These are phyloP conservation scores for Redunca redunca DNA, from an alignment of 2,113 vertebrate species.

Conservation along the genomic window DNA sequence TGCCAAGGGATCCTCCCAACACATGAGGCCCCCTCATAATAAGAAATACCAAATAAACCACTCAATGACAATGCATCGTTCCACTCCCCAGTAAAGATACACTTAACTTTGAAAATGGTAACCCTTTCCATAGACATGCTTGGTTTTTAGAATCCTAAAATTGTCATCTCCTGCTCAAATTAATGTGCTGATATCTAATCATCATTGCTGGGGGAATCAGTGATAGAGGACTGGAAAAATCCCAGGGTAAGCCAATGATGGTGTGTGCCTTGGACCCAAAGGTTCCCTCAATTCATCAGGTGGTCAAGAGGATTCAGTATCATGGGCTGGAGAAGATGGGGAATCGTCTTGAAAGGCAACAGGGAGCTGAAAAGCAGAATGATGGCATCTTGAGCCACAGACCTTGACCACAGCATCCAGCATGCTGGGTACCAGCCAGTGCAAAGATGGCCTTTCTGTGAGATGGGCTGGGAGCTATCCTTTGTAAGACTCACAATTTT, in stretches of 20 bases:
- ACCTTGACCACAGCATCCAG: constrained; percentile 50
- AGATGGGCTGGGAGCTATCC: constrained; percentile 67
- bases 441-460: constrained; percentile 48
- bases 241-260: not conserved
- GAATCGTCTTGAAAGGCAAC: constrained; percentile 52
- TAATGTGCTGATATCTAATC: not conserved
- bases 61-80: not conserved
- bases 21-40: not conserved
- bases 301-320: not conserved
- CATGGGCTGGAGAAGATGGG: not conserved
- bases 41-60: constrained; percentile 34
- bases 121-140: not conserved
- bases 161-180: constrained; percentile 50
- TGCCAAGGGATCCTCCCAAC: not conserved
- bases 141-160: not conserved
- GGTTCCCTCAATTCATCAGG: not conserved
- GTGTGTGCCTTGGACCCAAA: not conserved
- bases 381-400: constrained; percentile 46
- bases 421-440: constrained; percentile 27
- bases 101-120: not conserved
- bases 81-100: not conserved
- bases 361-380: constrained; percentile 57
- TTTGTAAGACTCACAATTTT: constrained; percentile 73
- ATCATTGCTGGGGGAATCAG: not conserved
- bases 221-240: constrained; percentile 8